Evolutionary conservation across 2,113 vertebrate species (phyloP), one percentile per base, ranked within the genome.

Genomic region (Oreochromis aureus): DNA sequence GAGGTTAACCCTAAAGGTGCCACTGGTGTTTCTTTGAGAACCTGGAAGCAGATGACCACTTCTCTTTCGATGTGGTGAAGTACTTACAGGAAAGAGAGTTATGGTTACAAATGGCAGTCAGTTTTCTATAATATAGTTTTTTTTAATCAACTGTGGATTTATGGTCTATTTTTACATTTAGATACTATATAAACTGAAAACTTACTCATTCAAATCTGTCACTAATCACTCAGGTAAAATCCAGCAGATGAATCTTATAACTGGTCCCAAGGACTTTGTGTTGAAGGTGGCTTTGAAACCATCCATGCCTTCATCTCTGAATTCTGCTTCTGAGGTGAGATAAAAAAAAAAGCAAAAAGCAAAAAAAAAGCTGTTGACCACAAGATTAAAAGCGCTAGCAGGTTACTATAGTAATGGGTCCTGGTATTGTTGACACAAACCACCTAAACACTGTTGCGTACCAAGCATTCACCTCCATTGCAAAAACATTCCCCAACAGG

Each of bases 271-370:
- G 82, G 93, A 97, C 0, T 88, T 97, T 2, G 83, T 96, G 83
- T 89, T 99, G 92, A 96, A 96, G 78, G 95, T 98, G 90, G 95
- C 96, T 85, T 97, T 98, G 96, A 97, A 97, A 91, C 97, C 0
- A 95, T 98, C 5, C 95, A 97, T 91, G 92, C 98, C 94, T 97
- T 98, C 10, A 95, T 98, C 81, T 98, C 97, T 0, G 96, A 98
- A 93, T 98, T 97, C 87, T 98, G 97, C 97, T 98, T 98, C 95
- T 98, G 95, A 98, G 5, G 19, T 76, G 36, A 85, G 24, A 30
- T 30, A 4, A 5, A 5, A 30, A 30, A 30, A 4, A 30, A 30
- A 30, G 5, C 27, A 5, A 10, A 30, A 5, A n/a, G n/a, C n/a
- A 27, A 27, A 27, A 5, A 10, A 30, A 5, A 78, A 78, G 6